phyloP scores from a whole-genome alignment of 2,797 vertebrate genomes.

The Tapirus indicus region DNA sequence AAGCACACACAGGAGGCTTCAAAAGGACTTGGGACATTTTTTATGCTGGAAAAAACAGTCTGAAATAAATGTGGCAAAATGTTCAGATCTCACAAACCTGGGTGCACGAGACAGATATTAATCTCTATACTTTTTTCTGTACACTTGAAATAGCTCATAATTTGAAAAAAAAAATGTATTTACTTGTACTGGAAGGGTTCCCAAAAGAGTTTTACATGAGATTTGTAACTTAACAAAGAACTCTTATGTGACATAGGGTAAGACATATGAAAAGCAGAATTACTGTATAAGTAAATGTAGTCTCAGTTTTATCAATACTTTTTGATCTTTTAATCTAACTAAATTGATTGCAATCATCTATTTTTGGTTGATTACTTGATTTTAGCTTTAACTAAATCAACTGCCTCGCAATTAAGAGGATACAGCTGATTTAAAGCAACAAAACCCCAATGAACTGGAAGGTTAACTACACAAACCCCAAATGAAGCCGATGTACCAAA shows the following conservation, averaged over 20 bases:
- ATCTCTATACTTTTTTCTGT: background rate
- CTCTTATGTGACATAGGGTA: background rate
- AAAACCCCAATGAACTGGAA: background rate
- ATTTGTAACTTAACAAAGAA: background rate
- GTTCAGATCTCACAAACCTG: background rate
- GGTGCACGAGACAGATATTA: background rate
- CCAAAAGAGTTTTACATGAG: background rate
- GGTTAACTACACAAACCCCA: background rate
- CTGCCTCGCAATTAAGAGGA: background rate
- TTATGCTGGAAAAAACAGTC: background rate
- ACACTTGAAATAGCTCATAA: background rate
- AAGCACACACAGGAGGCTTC: background rate
- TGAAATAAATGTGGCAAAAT: background rate
- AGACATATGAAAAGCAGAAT: background rate
- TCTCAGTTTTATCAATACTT: slow-evolving; percentile 33
- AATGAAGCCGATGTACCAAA: background rate
- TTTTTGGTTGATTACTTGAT: slow-evolving; percentile 51
- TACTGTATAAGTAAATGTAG: background rate
- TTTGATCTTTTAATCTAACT: slow-evolving; percentile 62
- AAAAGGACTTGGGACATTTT: background rate
- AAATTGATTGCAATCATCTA: slow-evolving; percentile 61
- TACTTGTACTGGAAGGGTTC: background rate
- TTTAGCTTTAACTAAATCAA: slow-evolving; percentile 50
- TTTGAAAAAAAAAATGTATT: background rate
- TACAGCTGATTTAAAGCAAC: background rate